Evolutionary conservation across 2,113 vertebrate genomes (phyloP).

Genomic region (Pangasianodon gigas): DNA sequence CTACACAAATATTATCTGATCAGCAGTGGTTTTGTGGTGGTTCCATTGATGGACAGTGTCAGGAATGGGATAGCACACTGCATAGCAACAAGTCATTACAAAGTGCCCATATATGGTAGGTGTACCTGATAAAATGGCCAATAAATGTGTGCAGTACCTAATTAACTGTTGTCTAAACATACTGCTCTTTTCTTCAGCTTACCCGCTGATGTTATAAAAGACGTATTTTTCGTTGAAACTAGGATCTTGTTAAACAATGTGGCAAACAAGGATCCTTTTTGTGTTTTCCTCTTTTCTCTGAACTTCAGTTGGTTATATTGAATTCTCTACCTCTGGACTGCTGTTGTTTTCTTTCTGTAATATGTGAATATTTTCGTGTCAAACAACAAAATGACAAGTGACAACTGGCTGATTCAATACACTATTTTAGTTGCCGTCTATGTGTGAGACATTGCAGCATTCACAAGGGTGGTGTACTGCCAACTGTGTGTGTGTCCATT

Average conservation of each 20-base stretch:
- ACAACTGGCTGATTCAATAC: neutral
- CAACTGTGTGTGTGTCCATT: neutral
- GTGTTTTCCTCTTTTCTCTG: neutral
- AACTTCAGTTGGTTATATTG: neutral
- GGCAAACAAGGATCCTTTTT: neutral
- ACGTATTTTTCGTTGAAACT: neutral
- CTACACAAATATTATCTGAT: neutral
- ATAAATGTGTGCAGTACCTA: too few relatives aligned
- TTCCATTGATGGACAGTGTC: neutral
- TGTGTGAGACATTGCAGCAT: neutral
- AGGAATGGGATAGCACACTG: neutral
- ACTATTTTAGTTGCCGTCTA: neutral
- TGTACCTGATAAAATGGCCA: neutral
- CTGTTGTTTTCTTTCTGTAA: neutral
- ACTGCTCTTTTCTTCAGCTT: neutral
- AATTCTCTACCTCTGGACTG: neutral
- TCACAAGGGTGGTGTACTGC: neutral
- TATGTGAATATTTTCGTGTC: neutral
- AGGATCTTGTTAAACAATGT: neutral
- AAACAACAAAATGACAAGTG: conserved; percentile 1
- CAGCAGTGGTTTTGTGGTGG: neutral
- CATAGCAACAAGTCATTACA: neutral
- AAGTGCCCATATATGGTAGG: neutral
- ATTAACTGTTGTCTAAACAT: neutral
- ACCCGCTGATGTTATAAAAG: neutral